Evolutionary conservation across 1,140 invertebrate genomes (phyloP).

Genomic region (Euglossa dilemma): DNA sequence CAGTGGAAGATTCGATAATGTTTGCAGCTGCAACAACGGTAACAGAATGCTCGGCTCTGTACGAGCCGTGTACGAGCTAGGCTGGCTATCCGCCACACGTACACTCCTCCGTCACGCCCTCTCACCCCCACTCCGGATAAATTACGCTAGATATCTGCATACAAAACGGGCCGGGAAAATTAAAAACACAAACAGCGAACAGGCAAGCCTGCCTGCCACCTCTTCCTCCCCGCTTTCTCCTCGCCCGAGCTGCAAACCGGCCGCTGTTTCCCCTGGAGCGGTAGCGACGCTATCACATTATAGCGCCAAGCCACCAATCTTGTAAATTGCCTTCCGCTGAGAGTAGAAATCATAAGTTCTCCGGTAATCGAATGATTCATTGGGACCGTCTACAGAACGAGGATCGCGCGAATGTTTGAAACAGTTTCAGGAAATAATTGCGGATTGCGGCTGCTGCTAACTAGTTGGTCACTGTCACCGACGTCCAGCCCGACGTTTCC

Average conservation of each 20-base stretch:
- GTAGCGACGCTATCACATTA: slow-evolving; percentile 66
- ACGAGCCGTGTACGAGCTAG: slow-evolving; percentile 35
- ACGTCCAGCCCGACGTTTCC: too few relatives aligned
- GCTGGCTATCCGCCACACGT: slow-evolving; percentile 70
- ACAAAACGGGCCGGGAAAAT: slow-evolving; percentile 74
- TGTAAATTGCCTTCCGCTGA: slow-evolving; percentile 72
- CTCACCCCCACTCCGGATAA: slow-evolving; percentile 58
- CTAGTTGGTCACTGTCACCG: too few relatives aligned
- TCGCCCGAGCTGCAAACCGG: slow-evolving; percentile 17
- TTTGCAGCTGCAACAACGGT: slow-evolving; percentile 49
- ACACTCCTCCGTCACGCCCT: slow-evolving; percentile 53
- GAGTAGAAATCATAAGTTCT: slow-evolving; percentile 71
- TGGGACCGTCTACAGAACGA: slow-evolving; percentile 39
- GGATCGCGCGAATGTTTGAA: slow-evolving; percentile 7
- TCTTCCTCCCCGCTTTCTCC: background rate
- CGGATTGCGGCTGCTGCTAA: too few relatives aligned
- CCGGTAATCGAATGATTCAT: slow-evolving; percentile 72
- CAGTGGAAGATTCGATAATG: slow-evolving; percentile 54
- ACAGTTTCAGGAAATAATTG: slow-evolving; percentile 1
- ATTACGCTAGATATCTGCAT: slow-evolving; percentile 76
- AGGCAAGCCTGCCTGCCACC: background rate
- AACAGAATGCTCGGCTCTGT: slow-evolving; percentile 44
- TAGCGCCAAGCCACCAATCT: slow-evolving; percentile 68
- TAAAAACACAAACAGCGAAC: slow-evolving; percentile 74
- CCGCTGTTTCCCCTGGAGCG: slow-evolving; percentile 48